Conservation (phyloP, 2,113 vertebrate species). For the Rhinolophus sinicus region DNA sequence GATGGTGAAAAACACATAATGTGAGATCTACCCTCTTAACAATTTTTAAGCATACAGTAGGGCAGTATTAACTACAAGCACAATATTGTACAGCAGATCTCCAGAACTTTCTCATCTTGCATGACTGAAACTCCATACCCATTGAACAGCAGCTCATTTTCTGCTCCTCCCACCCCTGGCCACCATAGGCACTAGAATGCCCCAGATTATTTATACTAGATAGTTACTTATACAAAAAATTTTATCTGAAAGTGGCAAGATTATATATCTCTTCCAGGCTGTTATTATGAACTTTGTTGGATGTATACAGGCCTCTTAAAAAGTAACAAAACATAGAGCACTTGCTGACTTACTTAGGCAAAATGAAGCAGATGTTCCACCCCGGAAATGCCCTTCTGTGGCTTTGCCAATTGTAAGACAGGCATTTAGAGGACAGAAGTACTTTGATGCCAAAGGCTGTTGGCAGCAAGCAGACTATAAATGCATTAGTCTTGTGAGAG, state of each 20-base stretch:
- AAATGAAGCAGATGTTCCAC: conserved; percentile 35
- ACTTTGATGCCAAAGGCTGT: not conserved
- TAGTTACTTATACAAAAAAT: conserved; percentile 12
- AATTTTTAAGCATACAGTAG: not conserved
- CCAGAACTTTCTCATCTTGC: not conserved
- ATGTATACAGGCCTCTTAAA: not conserved
- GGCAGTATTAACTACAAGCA: not conserved
- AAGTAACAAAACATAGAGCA: not conserved
- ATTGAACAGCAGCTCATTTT: not conserved
- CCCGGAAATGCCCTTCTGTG: conserved; percentile 40
- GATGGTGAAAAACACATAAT: not conserved
- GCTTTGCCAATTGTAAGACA: conserved; percentile 39
- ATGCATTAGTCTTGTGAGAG: not conserved
- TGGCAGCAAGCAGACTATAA: not conserved
- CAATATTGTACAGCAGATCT: not conserved
- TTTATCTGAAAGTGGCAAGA: not conserved
- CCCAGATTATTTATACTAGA: not conserved
- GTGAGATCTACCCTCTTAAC: not conserved
- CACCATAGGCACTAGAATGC: not conserved
- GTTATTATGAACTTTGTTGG: not conserved
- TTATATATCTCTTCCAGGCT: not conserved
- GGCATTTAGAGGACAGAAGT: not conserved
- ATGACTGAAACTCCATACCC: not conserved
- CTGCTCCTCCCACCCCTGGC: not conserved
- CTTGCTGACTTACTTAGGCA: not conserved